Evolutionary conservation across 2,797 vertebrate species (phyloP), one percentile per base, ranked within the genome.

Genomic region (Helicolenus hilgendorfi): DNA sequence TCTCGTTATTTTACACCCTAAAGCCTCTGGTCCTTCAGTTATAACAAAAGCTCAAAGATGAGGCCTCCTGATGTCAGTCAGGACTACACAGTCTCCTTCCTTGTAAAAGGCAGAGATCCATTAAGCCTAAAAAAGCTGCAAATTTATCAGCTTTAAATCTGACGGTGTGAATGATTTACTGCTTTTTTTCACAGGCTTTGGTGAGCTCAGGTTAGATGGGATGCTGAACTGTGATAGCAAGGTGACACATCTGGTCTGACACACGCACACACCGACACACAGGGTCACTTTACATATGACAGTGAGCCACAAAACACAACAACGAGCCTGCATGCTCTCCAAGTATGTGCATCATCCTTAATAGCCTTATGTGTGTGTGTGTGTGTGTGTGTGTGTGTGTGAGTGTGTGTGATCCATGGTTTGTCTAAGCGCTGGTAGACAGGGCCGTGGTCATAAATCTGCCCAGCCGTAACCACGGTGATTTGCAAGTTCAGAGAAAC

Each of bases 401-500:
- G 81, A 83, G 89, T 69, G 83, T 7, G 63, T 14, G 81, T 87
- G 92, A 94, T 86, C 84, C 92, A 92, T 81, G 88, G 92, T 95
- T 94, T 91, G 79, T 95, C 92, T 92, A 91, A 94, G 92, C 87
- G 85, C 79, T 53, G 58, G 71, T 79, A 72, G 93, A 95, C 93
- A 89, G 88, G 75, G 81, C 82, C 20, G 31, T n/a, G 59, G 79
- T 88, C 90, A 89, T 97, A 96, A 97, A 96, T 97, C 89, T 86
- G 26, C 84, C 88, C 87, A 74, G 91, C 94, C 35, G 77, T 94
- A 95, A 94, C 96, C 80, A 78, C 82, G 0, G 90, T 96, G 96
- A 97, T 97, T 96, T 96, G 94, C 94, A 93, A 95, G 92, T 96
- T 95, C 93, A 89, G 92, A 94, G 95, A 95, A 96, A 94, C 96